phyloP scores from a whole-genome alignment of 2,888 invertebrate species.

The Lamellibrachia columna region DNA sequence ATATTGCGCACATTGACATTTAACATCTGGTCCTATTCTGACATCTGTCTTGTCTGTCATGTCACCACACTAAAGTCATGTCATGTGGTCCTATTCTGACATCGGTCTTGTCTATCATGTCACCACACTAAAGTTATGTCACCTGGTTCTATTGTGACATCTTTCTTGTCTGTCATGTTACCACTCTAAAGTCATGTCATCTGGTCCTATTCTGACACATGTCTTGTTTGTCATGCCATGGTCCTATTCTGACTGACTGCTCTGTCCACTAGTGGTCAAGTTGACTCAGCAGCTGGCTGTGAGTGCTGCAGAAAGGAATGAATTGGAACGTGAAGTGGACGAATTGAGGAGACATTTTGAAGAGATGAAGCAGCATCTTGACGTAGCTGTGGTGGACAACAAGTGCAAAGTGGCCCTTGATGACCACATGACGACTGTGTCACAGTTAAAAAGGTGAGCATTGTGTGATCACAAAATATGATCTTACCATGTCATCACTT shows the following conservation, averaged over 20 bases:
- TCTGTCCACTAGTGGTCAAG: slow-evolving; percentile 29
- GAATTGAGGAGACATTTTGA: slow-evolving; percentile 48
- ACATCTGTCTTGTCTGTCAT: background rate
- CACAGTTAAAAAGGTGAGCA: slow-evolving; percentile 54
- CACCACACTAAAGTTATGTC: background rate
- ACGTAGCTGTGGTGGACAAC: slow-evolving; percentile 50
- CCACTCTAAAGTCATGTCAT: background rate
- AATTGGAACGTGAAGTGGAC: slow-evolving; percentile 51
- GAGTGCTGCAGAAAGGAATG: slow-evolving; percentile 53
- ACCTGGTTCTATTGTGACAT: background rate
- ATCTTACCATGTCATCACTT: background rate
- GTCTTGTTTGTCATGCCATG: background rate
- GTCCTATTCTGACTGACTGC: background rate
- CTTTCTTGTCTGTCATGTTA: background rate
- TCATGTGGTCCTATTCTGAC: background rate
- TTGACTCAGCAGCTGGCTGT: slow-evolving; percentile 54
- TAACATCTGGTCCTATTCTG: too few relatives aligned
- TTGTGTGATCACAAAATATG: background rate
- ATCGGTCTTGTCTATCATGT: background rate
- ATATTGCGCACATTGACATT: too few relatives aligned
- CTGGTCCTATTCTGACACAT: background rate
- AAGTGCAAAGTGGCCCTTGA: slow-evolving; percentile 51
- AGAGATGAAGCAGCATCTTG: slow-evolving; percentile 54
- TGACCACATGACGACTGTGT: slow-evolving; percentile 54
- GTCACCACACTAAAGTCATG: background rate